These are phyloP conservation scores for Rhinoderma darwinii DNA, from an alignment of 2,113 vertebrate species.

Conservation along the genomic window DNA sequence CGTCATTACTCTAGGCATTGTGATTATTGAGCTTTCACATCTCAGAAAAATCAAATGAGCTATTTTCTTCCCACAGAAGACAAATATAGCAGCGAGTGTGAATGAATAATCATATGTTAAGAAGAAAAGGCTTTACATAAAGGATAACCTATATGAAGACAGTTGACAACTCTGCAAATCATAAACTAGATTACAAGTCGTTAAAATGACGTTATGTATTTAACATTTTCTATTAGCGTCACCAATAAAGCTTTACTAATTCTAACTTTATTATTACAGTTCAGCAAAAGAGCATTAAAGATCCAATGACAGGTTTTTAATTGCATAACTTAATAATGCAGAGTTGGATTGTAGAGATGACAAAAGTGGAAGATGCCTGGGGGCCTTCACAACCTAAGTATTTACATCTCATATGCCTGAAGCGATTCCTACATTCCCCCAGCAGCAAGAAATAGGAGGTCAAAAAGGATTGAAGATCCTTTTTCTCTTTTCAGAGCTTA, in stretches of 20 bases:
- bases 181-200: constrained; percentile 10
- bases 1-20: constrained; percentile 21
- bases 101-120: constrained; percentile 51
- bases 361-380: too few relatives aligned
- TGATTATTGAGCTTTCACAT: constrained; percentile 47
- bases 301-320: too few relatives aligned
- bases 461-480: too few relatives aligned
- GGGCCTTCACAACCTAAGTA: too few relatives aligned
- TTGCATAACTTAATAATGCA: too few relatives aligned
- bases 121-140: constrained; percentile 34
- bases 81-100: constrained; percentile 51
- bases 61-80: constrained; percentile 45
- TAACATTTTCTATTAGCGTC: background rate
- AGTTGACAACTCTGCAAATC: constrained; percentile 14
- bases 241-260: background rate
- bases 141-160: constrained; percentile 38
- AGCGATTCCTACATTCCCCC: too few relatives aligned
- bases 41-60: constrained; percentile 30
- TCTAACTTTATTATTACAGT: background rate
- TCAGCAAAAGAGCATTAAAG: background rate
- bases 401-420: too few relatives aligned
- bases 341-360: too few relatives aligned
- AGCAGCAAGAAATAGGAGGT: too few relatives aligned
- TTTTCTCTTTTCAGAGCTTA: too few relatives aligned
- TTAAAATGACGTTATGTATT: background rate